Evolutionary conservation across 2,797 vertebrate genomes (phyloP).

Genomic region (Graptemys geographica): DNA sequence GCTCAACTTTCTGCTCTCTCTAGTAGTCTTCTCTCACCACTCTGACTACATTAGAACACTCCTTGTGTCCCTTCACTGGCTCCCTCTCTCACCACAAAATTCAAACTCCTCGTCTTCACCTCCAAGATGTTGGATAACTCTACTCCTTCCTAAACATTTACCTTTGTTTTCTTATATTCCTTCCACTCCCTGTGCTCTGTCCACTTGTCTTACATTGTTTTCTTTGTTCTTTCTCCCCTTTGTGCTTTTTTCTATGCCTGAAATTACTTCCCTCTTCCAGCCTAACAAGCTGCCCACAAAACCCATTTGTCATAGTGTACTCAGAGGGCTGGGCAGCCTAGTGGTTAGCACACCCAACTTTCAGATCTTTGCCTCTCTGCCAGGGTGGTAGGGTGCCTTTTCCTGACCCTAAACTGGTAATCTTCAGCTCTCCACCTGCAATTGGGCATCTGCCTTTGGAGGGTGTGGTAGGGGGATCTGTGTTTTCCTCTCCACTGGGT

Average conservation of each 20-base stretch:
- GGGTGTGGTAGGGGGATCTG: too few relatives aligned
- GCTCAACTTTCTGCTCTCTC: not conserved
- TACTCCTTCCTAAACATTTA: not conserved
- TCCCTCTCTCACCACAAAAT: not conserved
- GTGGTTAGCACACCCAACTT: too few relatives aligned
- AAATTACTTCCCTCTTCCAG: not conserved
- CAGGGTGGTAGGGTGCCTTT: too few relatives aligned
- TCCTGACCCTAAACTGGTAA: too few relatives aligned
- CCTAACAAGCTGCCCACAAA: not conserved
- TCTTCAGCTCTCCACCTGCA: too few relatives aligned
- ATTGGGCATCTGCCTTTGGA: too few relatives aligned
- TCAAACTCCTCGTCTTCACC: not conserved
- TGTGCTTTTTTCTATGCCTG: not conserved
- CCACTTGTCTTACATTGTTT: not conserved
- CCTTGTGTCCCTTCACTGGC: too few relatives aligned
- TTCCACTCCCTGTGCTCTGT: not conserved
- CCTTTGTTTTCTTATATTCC: not conserved
- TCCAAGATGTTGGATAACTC: not conserved
- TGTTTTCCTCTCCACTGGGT: too few relatives aligned
- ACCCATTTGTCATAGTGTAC: not conserved
- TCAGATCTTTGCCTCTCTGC: too few relatives aligned
- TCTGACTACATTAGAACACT: not conserved
- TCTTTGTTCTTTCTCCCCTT: not conserved
- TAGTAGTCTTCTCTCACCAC: rapidly evolving
- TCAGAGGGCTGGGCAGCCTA: too few relatives aligned